Evolutionary conservation across 2,888 invertebrate genomes (phyloP).

Genomic region (Rutpela maculata): DNA sequence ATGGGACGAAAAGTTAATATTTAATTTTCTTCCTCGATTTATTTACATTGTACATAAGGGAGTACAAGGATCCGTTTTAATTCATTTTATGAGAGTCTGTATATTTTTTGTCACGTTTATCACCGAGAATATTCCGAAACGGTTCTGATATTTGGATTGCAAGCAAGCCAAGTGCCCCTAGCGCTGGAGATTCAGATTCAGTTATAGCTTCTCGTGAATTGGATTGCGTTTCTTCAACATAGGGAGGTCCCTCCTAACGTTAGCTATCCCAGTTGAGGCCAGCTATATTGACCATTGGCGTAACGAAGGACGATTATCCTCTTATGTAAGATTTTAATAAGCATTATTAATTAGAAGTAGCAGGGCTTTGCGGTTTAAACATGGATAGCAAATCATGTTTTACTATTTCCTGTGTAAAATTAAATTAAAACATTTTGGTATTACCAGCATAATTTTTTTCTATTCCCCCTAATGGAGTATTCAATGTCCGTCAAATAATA

Average conservation of each 20-base stretch:
- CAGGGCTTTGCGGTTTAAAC: no score
- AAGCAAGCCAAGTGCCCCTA: slow-evolving; percentile 43
- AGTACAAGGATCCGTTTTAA: slow-evolving; percentile 28
- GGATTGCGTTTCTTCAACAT: slow-evolving; percentile 59
- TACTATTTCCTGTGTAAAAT: no score
- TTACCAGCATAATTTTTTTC: no score
- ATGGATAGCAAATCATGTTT: no score
- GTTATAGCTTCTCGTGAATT: slow-evolving; percentile 61
- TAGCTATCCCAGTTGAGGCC: slow-evolving; percentile 50
- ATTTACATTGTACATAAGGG: slow-evolving; percentile 20
- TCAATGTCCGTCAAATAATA: no score
- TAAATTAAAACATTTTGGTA: no score
- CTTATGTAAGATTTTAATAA: background rate
- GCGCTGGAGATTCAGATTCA: slow-evolving; percentile 54
- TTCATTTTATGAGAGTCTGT: slow-evolving; percentile 35
- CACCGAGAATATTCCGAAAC: slow-evolving; percentile 44
- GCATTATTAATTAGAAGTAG: background rate
- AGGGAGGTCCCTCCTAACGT: slow-evolving; percentile 55
- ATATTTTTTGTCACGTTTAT: slow-evolving; percentile 42
- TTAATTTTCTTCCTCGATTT: slow-evolving; percentile 33
- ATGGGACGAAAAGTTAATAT: slow-evolving; percentile 21
- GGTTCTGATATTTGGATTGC: slow-evolving; percentile 45
- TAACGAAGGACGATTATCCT: slow-evolving; percentile 5
- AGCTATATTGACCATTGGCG: slow-evolving; percentile 39
- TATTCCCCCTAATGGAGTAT: no score